Evolutionary conservation across 2,797 vertebrate species (phyloP).

Genomic region (Geotrypetes seraphini): DNA sequence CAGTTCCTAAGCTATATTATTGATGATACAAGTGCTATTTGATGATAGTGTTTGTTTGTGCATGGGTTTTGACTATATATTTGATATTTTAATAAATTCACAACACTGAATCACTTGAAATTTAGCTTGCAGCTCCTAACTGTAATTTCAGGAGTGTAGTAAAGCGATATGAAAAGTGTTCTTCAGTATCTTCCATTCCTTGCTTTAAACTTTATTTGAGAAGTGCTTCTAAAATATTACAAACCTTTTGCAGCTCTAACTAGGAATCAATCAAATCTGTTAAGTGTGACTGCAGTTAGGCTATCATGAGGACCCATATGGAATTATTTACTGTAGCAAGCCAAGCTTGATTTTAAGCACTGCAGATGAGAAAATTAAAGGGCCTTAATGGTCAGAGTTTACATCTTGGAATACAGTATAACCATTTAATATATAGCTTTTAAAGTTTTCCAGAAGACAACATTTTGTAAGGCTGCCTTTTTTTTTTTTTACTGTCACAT

Average conservation of each 20-base stretch:
- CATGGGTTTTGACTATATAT: no score
- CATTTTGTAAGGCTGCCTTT: not conserved
- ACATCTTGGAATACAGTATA: no score
- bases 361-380: not conserved
- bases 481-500: no score
- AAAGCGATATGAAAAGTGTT: no score
- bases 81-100: not conserved
- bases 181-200: not conserved
- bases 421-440: not conserved
- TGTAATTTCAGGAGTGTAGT: no score
- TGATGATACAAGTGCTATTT: no score
- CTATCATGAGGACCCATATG: not conserved
- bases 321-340: conserved; percentile 11
- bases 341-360: not conserved
- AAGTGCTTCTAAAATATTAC: not conserved
- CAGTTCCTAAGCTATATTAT: no score
- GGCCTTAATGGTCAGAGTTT: no score
- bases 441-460: not conserved
- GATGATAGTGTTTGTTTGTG: no score
- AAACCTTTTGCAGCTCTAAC: not conserved
- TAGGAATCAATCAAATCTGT: conserved; percentile 9
- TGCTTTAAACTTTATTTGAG: not conserved
- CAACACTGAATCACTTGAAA: not conserved
- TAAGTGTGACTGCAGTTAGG: not conserved
- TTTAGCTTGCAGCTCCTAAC: not conserved